phyloP scores from a whole-genome alignment of 1,140 invertebrate species.

The Wasmannia auropunctata region DNA sequence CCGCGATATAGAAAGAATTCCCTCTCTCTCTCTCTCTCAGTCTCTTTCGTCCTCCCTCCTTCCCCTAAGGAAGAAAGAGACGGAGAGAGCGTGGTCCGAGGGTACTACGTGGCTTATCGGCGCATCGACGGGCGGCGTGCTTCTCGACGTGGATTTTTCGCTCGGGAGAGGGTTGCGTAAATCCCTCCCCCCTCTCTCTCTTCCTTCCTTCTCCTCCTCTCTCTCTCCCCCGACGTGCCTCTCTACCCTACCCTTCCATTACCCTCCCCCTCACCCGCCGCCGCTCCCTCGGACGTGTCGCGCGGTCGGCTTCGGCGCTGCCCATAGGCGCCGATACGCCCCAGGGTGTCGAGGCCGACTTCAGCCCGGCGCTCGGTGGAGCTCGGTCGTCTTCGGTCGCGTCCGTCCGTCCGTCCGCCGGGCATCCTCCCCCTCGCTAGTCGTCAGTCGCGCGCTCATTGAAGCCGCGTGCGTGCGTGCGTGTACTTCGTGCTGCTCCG shows the following conservation, averaged over 20 bases:
- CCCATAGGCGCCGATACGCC: slow-evolving; percentile 76
- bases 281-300: slow-evolving; percentile 62
- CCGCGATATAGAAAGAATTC: slow-evolving; percentile 1
- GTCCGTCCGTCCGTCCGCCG: slow-evolving; percentile 71
- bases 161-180: slow-evolving; percentile 82
- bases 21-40: background rate
- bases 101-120: slow-evolving; percentile 76
- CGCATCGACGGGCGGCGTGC: slow-evolving; percentile 71
- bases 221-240: slow-evolving; percentile 52
- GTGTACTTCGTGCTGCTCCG: slow-evolving; percentile 42
- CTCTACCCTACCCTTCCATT: slow-evolving; percentile 23
- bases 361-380: slow-evolving; percentile 5
- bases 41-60: background rate
- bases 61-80: slow-evolving; percentile 43
- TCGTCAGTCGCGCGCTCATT: slow-evolving; percentile 74
- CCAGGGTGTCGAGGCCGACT: slow-evolving; percentile 73
- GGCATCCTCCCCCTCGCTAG: slow-evolving; percentile 74
- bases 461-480: slow-evolving; percentile 59
- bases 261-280: slow-evolving; percentile 38
- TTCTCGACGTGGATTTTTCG: slow-evolving; percentile 77
- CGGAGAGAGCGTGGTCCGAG: slow-evolving; percentile 36
- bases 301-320: slow-evolving; percentile 73
- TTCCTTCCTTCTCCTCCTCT: slow-evolving; percentile 19
- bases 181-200: slow-evolving; percentile 67
- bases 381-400: slow-evolving; percentile 41